These are phyloP conservation scores for Planococcus citri DNA, from an alignment of 1,140 invertebrate species.

Conservation along the genomic window DNA sequence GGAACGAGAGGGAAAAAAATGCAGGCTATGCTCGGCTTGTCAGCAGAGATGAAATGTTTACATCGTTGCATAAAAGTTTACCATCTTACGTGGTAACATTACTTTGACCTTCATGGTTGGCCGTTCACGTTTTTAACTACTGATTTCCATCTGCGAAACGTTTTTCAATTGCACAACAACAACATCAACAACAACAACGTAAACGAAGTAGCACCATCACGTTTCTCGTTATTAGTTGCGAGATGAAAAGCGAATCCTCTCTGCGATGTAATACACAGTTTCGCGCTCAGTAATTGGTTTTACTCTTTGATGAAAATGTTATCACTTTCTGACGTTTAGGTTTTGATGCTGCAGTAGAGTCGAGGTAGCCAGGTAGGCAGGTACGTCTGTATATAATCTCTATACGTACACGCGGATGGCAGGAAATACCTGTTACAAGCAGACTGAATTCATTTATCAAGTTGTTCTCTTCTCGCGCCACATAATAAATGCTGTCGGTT, in stretches of 20 bases:
- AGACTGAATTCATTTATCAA: too few species aligned
- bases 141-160: background rate
- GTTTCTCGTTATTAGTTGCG: background rate
- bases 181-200: background rate
- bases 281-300: background rate
- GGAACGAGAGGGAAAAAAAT: too few species aligned
- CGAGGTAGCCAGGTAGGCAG: too few species aligned
- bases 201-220: constrained; percentile 11
- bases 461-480: too few species aligned
- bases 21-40: background rate
- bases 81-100: background rate
- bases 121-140: constrained; percentile 11
- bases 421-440: too few species aligned
- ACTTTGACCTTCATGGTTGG: constrained; percentile 18
- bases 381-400: too few species aligned
- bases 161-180: constrained; percentile 13
- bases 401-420: too few species aligned
- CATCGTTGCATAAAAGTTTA: background rate
- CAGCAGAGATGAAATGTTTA: background rate
- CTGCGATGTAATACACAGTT: background rate
- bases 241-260: background rate
- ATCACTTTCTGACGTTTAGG: too few species aligned
- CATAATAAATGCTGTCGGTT: too few species aligned
- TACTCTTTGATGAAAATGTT: too few species aligned
- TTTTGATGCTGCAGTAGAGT: too few species aligned